These are phyloP conservation scores for Tragelaphus imberbis DNA, from an alignment of 2,113 vertebrate genomes.

Conservation along the genomic window DNA sequence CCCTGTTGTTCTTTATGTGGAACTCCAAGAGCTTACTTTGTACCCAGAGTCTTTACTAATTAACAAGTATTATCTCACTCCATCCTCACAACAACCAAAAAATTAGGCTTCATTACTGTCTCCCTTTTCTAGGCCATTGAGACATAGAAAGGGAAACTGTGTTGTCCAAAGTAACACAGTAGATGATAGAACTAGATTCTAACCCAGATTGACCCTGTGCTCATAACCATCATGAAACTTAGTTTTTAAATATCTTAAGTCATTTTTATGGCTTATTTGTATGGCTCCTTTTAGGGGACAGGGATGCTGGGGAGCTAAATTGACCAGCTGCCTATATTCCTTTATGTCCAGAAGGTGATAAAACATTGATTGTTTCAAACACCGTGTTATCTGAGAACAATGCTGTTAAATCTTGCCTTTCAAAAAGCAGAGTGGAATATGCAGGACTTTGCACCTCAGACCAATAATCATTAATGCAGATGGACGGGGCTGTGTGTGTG, in stretches of 20 bases:
- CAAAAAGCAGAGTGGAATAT: not conserved
- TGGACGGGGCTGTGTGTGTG: not conserved
- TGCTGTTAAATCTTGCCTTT: not conserved
- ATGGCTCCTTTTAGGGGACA: not conserved
- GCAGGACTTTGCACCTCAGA: not conserved
- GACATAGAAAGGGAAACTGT: not conserved
- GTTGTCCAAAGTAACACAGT: not conserved
- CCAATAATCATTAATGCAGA: not conserved
- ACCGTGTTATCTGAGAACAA: not conserved
- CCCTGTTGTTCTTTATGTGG: not conserved
- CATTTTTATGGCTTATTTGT: not conserved
- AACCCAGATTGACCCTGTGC: not conserved
- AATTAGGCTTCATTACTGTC: not conserved
- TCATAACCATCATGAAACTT: not conserved
- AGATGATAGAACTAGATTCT: not conserved
- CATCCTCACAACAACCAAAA: not conserved
- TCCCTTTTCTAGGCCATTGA: not conserved
- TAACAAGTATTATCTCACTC: not conserved
- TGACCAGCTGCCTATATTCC: not conserved
- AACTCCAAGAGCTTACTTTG: not conserved
- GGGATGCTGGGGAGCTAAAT: not conserved
- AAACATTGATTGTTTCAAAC: not conserved
- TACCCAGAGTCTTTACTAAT: not conserved
- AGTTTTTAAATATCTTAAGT: conserved; percentile 2
- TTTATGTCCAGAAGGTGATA: conserved; percentile 29